These are phyloP conservation scores for Acipenser ruthenus DNA, from an alignment of 2,797 vertebrate genomes.

Conservation along the genomic window DNA sequence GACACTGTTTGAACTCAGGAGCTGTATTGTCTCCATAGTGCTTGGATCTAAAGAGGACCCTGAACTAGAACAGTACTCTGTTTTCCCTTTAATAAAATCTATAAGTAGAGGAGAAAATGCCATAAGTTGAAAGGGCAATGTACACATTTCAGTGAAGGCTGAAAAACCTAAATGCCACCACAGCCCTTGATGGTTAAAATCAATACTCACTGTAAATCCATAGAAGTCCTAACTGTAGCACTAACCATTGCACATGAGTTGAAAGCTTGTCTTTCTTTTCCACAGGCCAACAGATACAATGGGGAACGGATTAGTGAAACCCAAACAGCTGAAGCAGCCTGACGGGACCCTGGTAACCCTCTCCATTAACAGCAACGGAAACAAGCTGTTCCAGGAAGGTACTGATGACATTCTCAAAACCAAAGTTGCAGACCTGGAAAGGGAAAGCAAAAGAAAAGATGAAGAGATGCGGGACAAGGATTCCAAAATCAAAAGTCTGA, in stretches of 20 bases:
- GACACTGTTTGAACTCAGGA: too few relatives aligned
- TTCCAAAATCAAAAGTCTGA: slow-evolving; percentile 58
- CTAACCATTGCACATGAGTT: neutral
- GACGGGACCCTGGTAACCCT: slow-evolving; percentile 41
- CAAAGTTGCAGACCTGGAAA: slow-evolving; percentile 72
- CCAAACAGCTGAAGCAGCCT: slow-evolving; percentile 65
- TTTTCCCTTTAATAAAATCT: neutral
- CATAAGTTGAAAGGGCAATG: slow-evolving; percentile 6
- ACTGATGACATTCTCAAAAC: slow-evolving; percentile 53
- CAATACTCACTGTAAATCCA: slow-evolving; percentile 1
- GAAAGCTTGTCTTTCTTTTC: neutral
- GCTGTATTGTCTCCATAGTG: too few relatives aligned
- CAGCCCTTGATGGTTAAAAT: slow-evolving; percentile 8
- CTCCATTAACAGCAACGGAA: slow-evolving; percentile 33
- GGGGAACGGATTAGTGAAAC: slow-evolving; percentile 82
- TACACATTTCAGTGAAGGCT: neutral
- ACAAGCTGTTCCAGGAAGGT: slow-evolving; percentile 36
- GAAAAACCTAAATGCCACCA: slow-evolving; percentile 6
- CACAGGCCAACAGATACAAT: slow-evolving; percentile 53
- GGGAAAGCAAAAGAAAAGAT: slow-evolving; percentile 68
- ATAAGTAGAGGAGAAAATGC: neutral
- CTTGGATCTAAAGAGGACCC: too few relatives aligned
- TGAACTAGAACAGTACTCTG: too few relatives aligned
- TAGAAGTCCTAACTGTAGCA: neutral
- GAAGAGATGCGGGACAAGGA: slow-evolving; percentile 66